A percentile compares a stretch with the other conserved stretches of the same genome.
phyloP scores from a whole-genome alignment of 2,888 invertebrate genomes.

The Apeira syringaria region DNA sequence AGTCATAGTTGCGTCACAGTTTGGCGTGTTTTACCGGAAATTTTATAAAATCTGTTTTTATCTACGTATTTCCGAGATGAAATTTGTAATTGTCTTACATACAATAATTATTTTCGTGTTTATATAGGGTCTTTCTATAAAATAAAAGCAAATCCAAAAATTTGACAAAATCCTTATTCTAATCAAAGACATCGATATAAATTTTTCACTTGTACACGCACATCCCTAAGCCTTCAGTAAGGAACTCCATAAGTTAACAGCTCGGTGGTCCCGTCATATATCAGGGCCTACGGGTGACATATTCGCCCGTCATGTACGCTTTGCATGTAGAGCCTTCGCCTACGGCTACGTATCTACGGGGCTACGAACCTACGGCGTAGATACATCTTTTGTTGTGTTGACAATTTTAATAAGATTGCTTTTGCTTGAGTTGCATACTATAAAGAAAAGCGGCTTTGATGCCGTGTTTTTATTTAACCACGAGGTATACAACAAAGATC shows the following conservation, averaged over 20 bases:
- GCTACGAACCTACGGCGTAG: conserved; percentile 14
- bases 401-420: conserved; percentile 20
- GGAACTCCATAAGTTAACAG: conserved; percentile 78
- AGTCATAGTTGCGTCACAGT: no score
- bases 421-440: conserved; percentile 8
- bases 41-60: no score
- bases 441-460: no score
- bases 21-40: no score
- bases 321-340: conserved; percentile 50
- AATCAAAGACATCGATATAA: conserved; percentile 6
- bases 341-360: conserved; percentile 24
- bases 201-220: neutral
- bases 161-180: no score
- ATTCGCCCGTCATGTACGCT: conserved; percentile 66
- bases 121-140: no score
- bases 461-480: no score
- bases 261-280: conserved; percentile 71
- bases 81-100: no score
- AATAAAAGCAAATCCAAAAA: no score
- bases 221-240: conserved; percentile 50
- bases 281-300: conserved; percentile 67
- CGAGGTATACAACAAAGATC: no score
- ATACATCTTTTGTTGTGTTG: conserved; percentile 27
- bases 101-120: no score
- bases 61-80: no score